phyloP scores from a whole-genome alignment of 2,888 invertebrate species.

The Microctonus aethiopoides region DNA sequence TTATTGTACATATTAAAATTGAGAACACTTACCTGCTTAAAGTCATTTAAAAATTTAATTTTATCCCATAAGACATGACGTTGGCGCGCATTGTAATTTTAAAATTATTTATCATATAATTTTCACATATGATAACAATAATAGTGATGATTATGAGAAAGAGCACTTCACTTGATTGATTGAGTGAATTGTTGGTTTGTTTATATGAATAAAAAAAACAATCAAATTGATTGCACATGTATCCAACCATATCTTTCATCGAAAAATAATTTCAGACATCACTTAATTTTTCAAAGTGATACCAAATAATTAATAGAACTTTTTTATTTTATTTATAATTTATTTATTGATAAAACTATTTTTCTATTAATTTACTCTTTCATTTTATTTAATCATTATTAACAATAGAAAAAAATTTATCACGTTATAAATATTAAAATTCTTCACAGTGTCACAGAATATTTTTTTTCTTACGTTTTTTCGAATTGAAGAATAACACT shows the following conservation, averaged over 20 bases:
- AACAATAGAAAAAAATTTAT: no score
- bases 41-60: conserved; percentile 32
- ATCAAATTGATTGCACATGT: not conserved
- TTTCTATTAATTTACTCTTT: no score
- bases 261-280: not conserved
- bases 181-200: conserved; percentile 21
- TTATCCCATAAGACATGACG: conserved; percentile 25
- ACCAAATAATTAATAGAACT: no score
- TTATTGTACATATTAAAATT: not conserved
- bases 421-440: no score
- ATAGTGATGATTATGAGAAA: not conserved
- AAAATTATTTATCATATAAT: not conserved
- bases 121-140: not conserved
- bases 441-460: no score
- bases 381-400: no score
- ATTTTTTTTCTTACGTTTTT: not conserved
- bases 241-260: conserved; percentile 3
- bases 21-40: conserved; percentile 35
- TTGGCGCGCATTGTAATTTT: not conserved
- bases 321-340: no score
- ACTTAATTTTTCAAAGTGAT: not conserved
- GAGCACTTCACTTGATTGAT: conserved; percentile 33
- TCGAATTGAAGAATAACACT: not conserved
- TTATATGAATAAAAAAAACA: conserved; percentile 15
- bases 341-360: no score